Conservation (phyloP, 2,888 invertebrate genomes). For the Pammene fasciana region DNA sequence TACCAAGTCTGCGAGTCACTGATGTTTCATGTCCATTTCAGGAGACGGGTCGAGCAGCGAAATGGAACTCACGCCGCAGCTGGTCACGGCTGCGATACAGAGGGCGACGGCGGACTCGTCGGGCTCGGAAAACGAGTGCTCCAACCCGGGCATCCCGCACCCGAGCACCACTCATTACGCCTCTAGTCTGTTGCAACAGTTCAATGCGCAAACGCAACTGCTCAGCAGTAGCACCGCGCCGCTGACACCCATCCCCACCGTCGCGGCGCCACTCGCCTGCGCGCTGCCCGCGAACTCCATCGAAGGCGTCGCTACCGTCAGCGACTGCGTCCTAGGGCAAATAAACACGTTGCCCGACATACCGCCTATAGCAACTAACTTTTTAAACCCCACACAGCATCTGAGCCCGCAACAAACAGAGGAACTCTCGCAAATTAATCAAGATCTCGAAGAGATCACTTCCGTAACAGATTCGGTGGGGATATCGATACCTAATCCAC, state of each 20-base stretch:
- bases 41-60: slow-evolving; percentile 88
- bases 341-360: slow-evolving; percentile 71
- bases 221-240: slow-evolving; percentile 78
- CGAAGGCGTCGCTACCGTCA: slow-evolving; percentile 68
- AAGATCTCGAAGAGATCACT: slow-evolving; percentile 78
- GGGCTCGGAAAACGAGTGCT: slow-evolving; percentile 88
- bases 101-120: slow-evolving; percentile 87
- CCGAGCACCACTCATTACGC: slow-evolving; percentile 86
- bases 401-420: slow-evolving; percentile 79
- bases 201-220: slow-evolving; percentile 90
- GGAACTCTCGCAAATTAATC: slow-evolving; percentile 77
- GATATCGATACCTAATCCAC: slow-evolving; percentile 71
- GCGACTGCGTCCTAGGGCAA: slow-evolving; percentile 73
- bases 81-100: slow-evolving; percentile 90
- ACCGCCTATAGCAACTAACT: slow-evolving; percentile 68
- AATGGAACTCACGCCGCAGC: slow-evolving; percentile 88
- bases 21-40: slow-evolving; percentile 51
- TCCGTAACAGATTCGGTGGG: slow-evolving; percentile 70
- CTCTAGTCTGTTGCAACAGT: slow-evolving; percentile 90
- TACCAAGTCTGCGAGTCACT: slow-evolving; percentile 6
- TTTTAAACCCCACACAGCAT: slow-evolving; percentile 68
- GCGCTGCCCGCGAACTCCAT: slow-evolving; percentile 61
- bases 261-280: slow-evolving; percentile 59
- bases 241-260: slow-evolving; percentile 62
- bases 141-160: slow-evolving; percentile 80